A percentile compares a stretch with the other conserved stretches of the same genome.
phyloP scores from a whole-genome alignment of 2,888 invertebrate genomes.

The Thymelicus lineola region DNA sequence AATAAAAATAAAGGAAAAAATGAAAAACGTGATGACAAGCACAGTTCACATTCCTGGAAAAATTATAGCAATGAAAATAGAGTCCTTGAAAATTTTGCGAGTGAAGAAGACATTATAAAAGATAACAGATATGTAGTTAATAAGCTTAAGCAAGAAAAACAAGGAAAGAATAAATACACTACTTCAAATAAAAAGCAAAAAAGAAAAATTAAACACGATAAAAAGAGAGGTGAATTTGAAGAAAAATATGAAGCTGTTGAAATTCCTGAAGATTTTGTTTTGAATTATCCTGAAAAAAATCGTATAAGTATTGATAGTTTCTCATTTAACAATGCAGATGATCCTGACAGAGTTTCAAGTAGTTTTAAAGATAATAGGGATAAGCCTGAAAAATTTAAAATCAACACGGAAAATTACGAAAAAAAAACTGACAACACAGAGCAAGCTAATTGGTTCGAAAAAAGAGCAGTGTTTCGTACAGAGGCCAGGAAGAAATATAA shows the following conservation, averaged over 20 bases:
- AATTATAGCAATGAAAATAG: slow-evolving; percentile 50
- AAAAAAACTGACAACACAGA: slow-evolving; percentile 38
- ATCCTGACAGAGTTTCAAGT: slow-evolving; percentile 53
- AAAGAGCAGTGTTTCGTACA: slow-evolving; percentile 63
- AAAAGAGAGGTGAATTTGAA: slow-evolving; percentile 73
- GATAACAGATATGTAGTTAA: slow-evolving; percentile 70
- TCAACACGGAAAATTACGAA: slow-evolving; percentile 48
- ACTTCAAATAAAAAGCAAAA: slow-evolving; percentile 74
- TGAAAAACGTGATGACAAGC: slow-evolving; percentile 57
- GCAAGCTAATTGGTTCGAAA: slow-evolving; percentile 66
- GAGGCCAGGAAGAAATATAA: slow-evolving; percentile 70
- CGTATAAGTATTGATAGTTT: slow-evolving; percentile 47
- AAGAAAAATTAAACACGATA: slow-evolving; percentile 73
- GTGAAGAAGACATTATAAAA: slow-evolving; percentile 71
- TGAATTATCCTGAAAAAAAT: slow-evolving; percentile 54
- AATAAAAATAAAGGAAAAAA: slow-evolving; percentile 75
- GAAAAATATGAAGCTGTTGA: slow-evolving; percentile 67
- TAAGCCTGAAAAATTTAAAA: slow-evolving; percentile 48
- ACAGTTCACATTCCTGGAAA: slow-evolving; percentile 53
- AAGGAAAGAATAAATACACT: slow-evolving; percentile 68
- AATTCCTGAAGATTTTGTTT: slow-evolving; percentile 55
- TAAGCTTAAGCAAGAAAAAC: slow-evolving; percentile 65
- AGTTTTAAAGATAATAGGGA: slow-evolving; percentile 38
- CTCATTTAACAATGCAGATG: slow-evolving; percentile 47
- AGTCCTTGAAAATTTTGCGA: slow-evolving; percentile 53